Evolutionary conservation across 2,113 vertebrate species (phyloP).

Genomic region (Helogale parvula): DNA sequence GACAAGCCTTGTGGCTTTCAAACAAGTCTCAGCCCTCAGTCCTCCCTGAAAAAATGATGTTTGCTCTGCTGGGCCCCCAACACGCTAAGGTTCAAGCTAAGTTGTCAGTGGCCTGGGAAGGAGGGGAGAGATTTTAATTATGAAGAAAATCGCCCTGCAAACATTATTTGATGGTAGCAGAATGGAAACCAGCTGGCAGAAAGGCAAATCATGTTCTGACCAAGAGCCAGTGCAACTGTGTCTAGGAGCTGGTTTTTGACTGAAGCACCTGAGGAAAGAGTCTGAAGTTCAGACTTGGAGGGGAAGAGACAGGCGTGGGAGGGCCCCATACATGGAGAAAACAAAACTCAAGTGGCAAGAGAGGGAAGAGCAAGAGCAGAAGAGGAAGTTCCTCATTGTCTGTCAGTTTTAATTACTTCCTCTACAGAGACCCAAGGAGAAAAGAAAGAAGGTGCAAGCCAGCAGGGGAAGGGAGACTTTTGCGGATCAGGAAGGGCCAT

Average conservation of each 20-base stretch:
- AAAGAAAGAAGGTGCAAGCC: neutral
- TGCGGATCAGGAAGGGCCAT: rapidly evolving
- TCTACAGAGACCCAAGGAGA: neutral
- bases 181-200: neutral
- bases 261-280: neutral
- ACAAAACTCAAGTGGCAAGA: neutral
- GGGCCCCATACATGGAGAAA: neutral
- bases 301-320: neutral
- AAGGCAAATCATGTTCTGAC: neutral
- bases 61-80: neutral
- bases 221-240: neutral
- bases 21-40: neutral
- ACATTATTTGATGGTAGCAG: neutral
- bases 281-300: neutral
- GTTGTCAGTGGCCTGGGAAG: neutral
- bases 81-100: neutral
- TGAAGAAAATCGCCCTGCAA: neutral
- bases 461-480: neutral
- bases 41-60: neutral
- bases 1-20: neutral
- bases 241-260: neutral
- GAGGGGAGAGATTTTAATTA: neutral
- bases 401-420: constrained; percentile 26
- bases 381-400: constrained; percentile 4
- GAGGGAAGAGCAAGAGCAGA: neutral